phyloP scores from a whole-genome alignment of 2,113 vertebrate genomes.

The Dasyornis broadbenti region DNA sequence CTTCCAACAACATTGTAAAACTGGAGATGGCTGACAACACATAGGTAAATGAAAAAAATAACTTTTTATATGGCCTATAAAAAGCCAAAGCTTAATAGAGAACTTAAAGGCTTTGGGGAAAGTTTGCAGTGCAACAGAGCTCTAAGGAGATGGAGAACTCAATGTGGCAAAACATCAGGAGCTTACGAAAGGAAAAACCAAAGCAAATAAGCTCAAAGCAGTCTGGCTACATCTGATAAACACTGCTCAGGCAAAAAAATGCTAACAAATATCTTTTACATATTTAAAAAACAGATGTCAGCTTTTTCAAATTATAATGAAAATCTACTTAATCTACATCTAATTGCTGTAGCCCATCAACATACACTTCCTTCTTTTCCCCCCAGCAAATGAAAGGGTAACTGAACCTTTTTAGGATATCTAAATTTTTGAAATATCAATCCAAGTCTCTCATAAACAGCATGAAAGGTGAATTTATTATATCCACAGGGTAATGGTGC shows the following conservation, averaged over 20 bases:
- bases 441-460: not conserved
- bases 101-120: not conserved
- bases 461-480: not conserved
- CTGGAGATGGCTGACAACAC: not conserved
- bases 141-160: not conserved
- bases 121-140: not conserved
- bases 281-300: not conserved
- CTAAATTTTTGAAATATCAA: not conserved
- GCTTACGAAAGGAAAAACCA: not conserved
- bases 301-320: not conserved
- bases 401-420: not conserved
- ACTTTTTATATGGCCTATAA: not conserved
- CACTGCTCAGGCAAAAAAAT: not conserved
- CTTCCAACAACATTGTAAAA: slow-evolving; percentile 17
- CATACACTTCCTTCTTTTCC: not conserved
- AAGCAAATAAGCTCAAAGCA: not conserved
- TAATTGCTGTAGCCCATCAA: not conserved
- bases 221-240: not conserved
- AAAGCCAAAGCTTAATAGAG: not conserved
- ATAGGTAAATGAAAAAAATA: not conserved
- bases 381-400: not conserved
- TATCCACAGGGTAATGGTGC: not conserved
- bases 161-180: not conserved
- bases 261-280: not conserved
- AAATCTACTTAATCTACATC: not conserved